These are phyloP conservation scores for Eubucco bourcierii DNA, from an alignment of 2,113 vertebrate species.

Conservation along the genomic window DNA sequence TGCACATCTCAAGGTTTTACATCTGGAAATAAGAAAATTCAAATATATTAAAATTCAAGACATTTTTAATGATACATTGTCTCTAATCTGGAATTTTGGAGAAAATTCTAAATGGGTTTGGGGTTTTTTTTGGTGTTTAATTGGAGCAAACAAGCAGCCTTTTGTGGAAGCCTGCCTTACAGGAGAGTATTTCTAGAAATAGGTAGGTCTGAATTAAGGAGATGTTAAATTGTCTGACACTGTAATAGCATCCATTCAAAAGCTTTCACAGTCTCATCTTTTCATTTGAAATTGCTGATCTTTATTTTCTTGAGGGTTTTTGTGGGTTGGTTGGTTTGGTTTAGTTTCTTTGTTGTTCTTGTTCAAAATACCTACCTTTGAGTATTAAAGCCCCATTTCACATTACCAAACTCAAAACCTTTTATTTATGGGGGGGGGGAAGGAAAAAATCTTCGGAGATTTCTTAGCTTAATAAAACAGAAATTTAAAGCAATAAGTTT, in stretches of 20 bases:
- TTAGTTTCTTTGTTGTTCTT: neutral
- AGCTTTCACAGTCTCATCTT: neutral
- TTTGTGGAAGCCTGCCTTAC: neutral
- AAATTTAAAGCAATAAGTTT: neutral
- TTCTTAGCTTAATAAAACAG: neutral
- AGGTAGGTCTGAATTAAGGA: neutral
- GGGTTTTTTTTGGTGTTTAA: neutral
- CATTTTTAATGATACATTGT: neutral
- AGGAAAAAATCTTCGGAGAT: neutral
- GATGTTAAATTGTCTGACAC: neutral
- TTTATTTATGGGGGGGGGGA: neutral
- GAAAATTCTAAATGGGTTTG: neutral
- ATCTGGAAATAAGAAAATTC: neutral
- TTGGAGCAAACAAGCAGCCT: neutral
- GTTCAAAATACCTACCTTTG: neutral
- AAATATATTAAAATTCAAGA: neutral
- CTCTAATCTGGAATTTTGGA: neutral
- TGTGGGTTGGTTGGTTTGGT: too few relatives aligned
- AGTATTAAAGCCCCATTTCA: neutral
- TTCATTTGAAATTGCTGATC: neutral
- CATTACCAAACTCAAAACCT: neutral
- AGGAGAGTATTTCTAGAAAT: neutral
- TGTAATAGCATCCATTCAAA: neutral
- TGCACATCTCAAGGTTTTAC: neutral
- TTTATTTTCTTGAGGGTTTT: neutral